Evolutionary conservation across 2,113 vertebrate genomes (phyloP).

Genomic region (Pampusana beccarii): DNA sequence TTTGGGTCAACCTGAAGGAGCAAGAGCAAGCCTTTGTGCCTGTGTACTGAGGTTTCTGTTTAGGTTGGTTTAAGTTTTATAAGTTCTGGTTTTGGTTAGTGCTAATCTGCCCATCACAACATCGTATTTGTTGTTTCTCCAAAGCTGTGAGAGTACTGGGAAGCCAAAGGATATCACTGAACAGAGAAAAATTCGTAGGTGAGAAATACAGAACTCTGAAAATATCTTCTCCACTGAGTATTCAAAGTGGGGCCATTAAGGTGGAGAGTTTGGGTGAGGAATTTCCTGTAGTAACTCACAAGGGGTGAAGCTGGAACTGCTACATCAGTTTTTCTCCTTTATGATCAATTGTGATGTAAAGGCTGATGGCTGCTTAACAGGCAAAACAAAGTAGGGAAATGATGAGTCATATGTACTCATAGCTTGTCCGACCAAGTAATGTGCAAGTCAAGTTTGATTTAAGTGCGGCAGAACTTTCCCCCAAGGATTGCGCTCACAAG

Average conservation of each 20-base stretch:
- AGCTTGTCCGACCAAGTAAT: conserved; percentile 69
- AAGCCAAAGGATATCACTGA: neutral
- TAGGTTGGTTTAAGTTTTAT: neutral
- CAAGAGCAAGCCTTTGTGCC: neutral
- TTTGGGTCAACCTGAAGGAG: neutral
- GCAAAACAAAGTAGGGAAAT: conserved; percentile 68
- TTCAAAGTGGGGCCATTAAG: neutral
- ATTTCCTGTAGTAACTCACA: conserved; percentile 35
- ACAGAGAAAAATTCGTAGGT: neutral
- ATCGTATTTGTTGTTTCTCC: neutral
- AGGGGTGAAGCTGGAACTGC: conserved; percentile 29
- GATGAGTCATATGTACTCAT: conserved; percentile 68
- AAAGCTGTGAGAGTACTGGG: neutral
- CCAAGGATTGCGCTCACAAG: neutral
- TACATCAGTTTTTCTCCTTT: conserved; percentile 53
- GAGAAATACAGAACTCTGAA: neutral
- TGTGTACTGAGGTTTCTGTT: neutral
- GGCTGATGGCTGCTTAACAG: conserved; percentile 70
- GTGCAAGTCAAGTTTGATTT: conserved; percentile 67
- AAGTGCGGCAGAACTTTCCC: conserved; percentile 18
- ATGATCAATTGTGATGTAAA: conserved; percentile 70
- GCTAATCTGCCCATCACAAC: neutral
- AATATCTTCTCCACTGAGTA: neutral
- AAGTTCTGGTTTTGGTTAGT: neutral
- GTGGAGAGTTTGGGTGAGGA: neutral